phyloP scores from a whole-genome alignment of 2,797 vertebrate species.

The Diplodus sargus region DNA sequence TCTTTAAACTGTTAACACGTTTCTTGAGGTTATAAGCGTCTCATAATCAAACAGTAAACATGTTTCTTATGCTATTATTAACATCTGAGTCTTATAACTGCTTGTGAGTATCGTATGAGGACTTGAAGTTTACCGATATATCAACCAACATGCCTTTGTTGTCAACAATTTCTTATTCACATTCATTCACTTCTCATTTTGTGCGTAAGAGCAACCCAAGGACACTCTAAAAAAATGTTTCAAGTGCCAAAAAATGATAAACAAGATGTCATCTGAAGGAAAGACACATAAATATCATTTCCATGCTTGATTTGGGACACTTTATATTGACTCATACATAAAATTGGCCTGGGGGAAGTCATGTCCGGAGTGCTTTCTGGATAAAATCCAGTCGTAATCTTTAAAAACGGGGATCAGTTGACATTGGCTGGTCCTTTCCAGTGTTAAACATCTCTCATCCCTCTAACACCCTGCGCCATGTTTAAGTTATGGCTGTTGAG shows the following conservation, averaged over 20 bases:
- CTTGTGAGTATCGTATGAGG: no score
- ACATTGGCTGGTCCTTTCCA: slow-evolving; percentile 32
- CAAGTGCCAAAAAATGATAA: slow-evolving; percentile 7
- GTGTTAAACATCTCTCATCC: slow-evolving; percentile 57
- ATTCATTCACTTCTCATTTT: not conserved
- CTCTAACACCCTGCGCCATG: slow-evolving; percentile 38
- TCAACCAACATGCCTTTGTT: not conserved
- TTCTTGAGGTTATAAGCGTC: no score
- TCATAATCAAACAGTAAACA: no score
- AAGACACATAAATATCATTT: slow-evolving; percentile 25
- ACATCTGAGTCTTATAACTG: no score
- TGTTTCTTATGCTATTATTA: no score
- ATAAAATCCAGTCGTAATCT: slow-evolving; percentile 23
- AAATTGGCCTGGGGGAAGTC: slow-evolving; percentile 27
- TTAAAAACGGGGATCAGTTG: slow-evolving; percentile 39
- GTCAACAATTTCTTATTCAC: not conserved
- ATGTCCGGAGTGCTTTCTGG: slow-evolving; percentile 8
- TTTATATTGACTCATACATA: slow-evolving; percentile 23
- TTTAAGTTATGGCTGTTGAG: slow-evolving; percentile 57
- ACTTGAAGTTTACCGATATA: no score
- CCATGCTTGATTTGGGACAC: slow-evolving; percentile 26
- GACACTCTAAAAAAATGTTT: not conserved
- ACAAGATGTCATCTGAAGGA: slow-evolving; percentile 8
- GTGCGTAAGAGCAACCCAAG: not conserved
- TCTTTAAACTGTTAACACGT: no score